Evolutionary conservation across 2,888 invertebrate genomes (phyloP), one percentile per base, ranked within the genome.

Genomic region (Trypoxylon attenuatum): DNA sequence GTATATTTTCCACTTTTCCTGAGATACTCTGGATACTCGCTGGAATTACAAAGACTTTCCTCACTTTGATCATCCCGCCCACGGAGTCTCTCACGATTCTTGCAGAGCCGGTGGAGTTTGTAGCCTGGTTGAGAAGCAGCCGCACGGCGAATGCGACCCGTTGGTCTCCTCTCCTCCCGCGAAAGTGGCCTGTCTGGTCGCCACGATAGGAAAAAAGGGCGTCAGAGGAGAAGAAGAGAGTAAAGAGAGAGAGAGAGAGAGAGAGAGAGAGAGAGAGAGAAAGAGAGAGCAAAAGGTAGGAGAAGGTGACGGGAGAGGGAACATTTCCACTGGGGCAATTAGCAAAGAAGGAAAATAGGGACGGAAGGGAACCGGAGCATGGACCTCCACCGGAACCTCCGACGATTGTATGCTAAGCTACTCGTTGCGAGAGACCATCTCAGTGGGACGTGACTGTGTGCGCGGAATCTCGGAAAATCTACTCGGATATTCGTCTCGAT

Each of bases 381-480:
- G 68, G 60, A 67, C 60, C 53, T 61, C 66, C 67, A 51, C 52
- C 69, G 73, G 65, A 71, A 67, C 71, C 71, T 78, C 79, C 70
- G 75, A 74, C 78, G 64, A 82, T 82, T 81, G 79, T 82, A 79
- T 78, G 80, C 73, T 80, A 78, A 82, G 64, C 39, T 23, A 19
- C 4, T 38, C 18, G 51, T 65, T 65, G 54, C 65, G 65, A 64
- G 51, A 67, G 22, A 39, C 5, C n/a, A n/a, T n/a, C n/a, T n/a
- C n/a, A n/a, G n/a, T n/a, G n/a, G n/a, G n/a, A n/a, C n/a, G n/a
- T n/a, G n/a, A n/a, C n/a, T n/a, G n/a, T n/a, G n/a, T n/a, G n/a
- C n/a, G n/a, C n/a, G n/a, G n/a, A n/a, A n/a, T n/a, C n/a, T n/a
- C n/a, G n/a, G n/a, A n/a, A n/a, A n/a, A n/a, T n/a, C n/a, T n/a